Conservation (phyloP, 1,140 invertebrate species). For the Zophobas atratus region DNA sequence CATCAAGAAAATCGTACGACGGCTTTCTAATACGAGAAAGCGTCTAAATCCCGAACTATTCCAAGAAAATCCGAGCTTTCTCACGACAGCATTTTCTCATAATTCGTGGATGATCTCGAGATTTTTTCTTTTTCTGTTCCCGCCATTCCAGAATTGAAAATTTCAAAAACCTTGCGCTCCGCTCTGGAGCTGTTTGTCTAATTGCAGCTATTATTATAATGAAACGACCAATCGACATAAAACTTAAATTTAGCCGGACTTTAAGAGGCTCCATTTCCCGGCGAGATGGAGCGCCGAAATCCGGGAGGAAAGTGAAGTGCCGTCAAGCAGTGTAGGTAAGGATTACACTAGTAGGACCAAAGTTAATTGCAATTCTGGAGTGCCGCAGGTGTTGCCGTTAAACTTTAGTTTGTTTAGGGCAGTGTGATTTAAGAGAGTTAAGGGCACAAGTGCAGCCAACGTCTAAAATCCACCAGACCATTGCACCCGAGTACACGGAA, state of each 20-base stretch:
- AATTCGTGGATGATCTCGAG: too few relatives aligned
- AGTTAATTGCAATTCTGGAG: conserved; percentile 42
- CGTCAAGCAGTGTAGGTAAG: conserved; percentile 27
- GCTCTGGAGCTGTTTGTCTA: conserved; percentile 8
- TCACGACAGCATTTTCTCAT: too few relatives aligned
- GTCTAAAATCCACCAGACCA: conserved; percentile 2
- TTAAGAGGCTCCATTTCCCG: conserved; percentile 21
- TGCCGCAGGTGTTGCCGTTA: conserved; percentile 29
- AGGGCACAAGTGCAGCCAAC: not conserved
- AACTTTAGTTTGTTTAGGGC: conserved; percentile 40
- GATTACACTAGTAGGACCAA: conserved; percentile 37
- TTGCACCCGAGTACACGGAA: conserved; percentile 9
- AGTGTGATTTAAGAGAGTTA: conserved; percentile 16
- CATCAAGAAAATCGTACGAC: too few relatives aligned
- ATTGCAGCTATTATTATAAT: conserved; percentile 20
- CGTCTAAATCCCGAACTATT: too few relatives aligned
- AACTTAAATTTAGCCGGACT: not conserved
- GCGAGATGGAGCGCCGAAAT: conserved; percentile 1
- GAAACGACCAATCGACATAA: conserved; percentile 12
- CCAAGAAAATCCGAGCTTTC: too few relatives aligned
- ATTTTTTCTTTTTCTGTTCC: not conserved
- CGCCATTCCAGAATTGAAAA: not conserved
- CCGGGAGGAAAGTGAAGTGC: conserved; percentile 28
- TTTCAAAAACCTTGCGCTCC: conserved; percentile 14
- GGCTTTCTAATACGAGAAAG: too few relatives aligned